Conservation (phyloP, 2,113 vertebrate species). For the sheep (Ovis aries) region DNA sequence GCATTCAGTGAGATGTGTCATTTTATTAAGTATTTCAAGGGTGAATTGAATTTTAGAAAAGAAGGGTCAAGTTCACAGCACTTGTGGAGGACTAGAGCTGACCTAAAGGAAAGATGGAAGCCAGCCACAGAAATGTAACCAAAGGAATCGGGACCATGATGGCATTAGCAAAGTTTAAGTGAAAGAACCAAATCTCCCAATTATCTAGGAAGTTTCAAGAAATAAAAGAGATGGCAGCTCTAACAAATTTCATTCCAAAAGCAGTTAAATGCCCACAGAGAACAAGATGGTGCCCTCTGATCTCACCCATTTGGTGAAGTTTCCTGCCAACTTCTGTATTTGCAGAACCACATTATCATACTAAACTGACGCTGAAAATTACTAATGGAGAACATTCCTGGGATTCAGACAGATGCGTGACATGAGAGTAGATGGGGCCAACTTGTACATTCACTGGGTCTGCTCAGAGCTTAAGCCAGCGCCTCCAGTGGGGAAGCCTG, state of each 20-base stretch:
- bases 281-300: constrained; percentile 64
- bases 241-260: constrained; percentile 61
- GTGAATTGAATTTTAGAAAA: background rate
- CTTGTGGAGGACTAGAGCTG: background rate
- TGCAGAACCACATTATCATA: constrained; percentile 34
- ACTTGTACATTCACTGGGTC: background rate
- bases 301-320: constrained; percentile 40
- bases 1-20: background rate
- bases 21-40: background rate
- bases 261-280: constrained; percentile 52
- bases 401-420: constrained; percentile 47
- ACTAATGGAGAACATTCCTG: constrained; percentile 43
- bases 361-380: constrained; percentile 51
- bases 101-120: background rate
- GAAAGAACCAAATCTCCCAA: constrained; percentile 17
- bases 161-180: background rate
- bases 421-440: constrained; percentile 27
- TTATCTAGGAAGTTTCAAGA: constrained; percentile 48
- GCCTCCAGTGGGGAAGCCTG: background rate
- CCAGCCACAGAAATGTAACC: background rate
- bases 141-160: background rate
- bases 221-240: constrained; percentile 49
- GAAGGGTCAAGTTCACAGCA: background rate
- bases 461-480: background rate
- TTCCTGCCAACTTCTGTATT: constrained; percentile 60